phyloP scores from a whole-genome alignment of 2,888 invertebrate genomes.

The Polyommatus icarus region DNA sequence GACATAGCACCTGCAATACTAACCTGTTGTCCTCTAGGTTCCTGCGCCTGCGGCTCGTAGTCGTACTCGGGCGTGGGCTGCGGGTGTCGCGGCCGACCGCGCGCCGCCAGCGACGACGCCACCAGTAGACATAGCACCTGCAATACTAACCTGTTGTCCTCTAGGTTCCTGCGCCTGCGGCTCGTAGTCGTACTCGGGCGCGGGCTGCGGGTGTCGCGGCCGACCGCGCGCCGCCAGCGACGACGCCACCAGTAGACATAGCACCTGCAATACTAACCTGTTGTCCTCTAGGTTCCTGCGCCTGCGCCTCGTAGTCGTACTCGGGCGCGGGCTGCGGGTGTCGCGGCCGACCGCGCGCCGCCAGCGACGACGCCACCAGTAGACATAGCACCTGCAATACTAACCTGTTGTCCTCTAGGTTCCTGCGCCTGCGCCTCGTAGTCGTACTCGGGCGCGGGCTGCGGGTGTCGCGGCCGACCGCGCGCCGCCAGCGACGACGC shows the following conservation, averaged over 20 bases:
- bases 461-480: conserved; percentile 58
- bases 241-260: conserved; percentile 59
- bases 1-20: too few species aligned
- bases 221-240: conserved; percentile 62
- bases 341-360: conserved; percentile 61
- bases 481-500: conserved; percentile 60
- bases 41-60: conserved; percentile 69
- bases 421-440: conserved; percentile 71
- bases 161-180: conserved; percentile 64
- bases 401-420: conserved; percentile 45
- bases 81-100: conserved; percentile 60
- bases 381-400: conserved; percentile 63
- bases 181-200: conserved; percentile 67
- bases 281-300: conserved; percentile 55
- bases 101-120: conserved; percentile 49
- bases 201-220: conserved; percentile 55
- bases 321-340: conserved; percentile 56
- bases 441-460: conserved; percentile 61
- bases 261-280: conserved; percentile 55
- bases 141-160: conserved; percentile 39
- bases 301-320: conserved; percentile 71
- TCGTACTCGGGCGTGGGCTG: conserved; percentile 61
- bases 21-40: conserved; percentile 47
- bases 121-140: too few species aligned
- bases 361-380: conserved; percentile 56